phyloP scores from a whole-genome alignment of 1,140 invertebrate species.

The Pachyrhynchus sulphureomaculatus region DNA sequence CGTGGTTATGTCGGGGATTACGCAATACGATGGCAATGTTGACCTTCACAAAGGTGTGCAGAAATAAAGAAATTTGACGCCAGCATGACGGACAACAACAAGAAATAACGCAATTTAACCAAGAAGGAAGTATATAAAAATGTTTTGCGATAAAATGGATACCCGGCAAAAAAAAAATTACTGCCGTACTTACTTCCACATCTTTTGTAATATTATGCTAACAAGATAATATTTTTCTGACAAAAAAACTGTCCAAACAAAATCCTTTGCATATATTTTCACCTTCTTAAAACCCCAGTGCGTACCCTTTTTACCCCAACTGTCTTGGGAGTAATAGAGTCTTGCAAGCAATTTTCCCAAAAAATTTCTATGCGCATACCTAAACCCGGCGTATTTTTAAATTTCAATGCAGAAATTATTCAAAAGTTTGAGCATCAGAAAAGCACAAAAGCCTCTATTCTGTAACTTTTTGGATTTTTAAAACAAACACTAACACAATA shows the following conservation, averaged over 20 bases:
- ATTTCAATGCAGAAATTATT: slow-evolving; percentile 28
- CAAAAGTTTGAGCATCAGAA: slow-evolving; percentile 4
- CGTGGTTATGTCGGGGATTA: too few species aligned
- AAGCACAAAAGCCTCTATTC: background rate
- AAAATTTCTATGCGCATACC: slow-evolving; percentile 21
- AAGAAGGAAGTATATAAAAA: too few species aligned
- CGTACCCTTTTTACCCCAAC: background rate
- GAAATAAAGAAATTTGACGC: too few species aligned
- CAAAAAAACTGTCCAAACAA: background rate
- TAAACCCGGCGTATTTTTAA: slow-evolving; percentile 13
- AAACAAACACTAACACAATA: slow-evolving; percentile 32
- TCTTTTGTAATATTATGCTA: background rate
- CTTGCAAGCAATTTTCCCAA: slow-evolving; percentile 14
- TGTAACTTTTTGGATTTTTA: slow-evolving; percentile 16
- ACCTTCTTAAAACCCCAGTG: background rate
- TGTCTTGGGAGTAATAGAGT: slow-evolving; percentile 3
- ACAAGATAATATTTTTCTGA: too few species aligned
- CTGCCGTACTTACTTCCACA: too few species aligned
- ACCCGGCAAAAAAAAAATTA: too few species aligned
- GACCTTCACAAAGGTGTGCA: too few species aligned
- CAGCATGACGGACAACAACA: too few species aligned
- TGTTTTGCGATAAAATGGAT: too few species aligned
- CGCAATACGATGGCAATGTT: too few species aligned
- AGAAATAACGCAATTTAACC: too few species aligned
- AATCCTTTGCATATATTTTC: background rate